A percentile compares a stretch with the other conserved stretches of the same genome.
Evolutionary conservation across 2,888 invertebrate genomes (phyloP).

Genomic region (Microdon myrmicae): DNA sequence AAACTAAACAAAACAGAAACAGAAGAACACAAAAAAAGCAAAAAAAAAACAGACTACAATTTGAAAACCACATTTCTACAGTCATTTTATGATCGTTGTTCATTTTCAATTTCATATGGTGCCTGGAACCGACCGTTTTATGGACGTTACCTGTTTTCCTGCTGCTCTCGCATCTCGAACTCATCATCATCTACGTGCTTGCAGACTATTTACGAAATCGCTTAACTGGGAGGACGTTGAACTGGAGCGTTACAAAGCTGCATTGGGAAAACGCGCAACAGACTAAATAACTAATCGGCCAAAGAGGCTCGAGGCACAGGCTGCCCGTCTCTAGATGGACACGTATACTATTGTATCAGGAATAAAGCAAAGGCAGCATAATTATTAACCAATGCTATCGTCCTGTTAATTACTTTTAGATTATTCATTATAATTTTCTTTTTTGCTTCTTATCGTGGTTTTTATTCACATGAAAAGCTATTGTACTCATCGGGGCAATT

Average conservation of each 20-base stretch:
- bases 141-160: constrained; percentile 14
- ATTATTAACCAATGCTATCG: constrained; percentile 19
- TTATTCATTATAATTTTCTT: too few species aligned
- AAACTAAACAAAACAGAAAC: too few species aligned
- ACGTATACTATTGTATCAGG: too few species aligned
- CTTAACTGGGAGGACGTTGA: constrained; percentile 75
- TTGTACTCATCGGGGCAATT: too few species aligned
- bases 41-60: too few species aligned
- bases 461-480: too few species aligned
- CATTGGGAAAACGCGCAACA: constrained; percentile 55
- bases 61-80: constrained; percentile 3
- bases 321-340: too few species aligned
- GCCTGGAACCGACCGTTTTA: constrained; percentile 23
- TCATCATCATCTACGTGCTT: constrained; percentile 57
- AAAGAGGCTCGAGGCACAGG: too few species aligned
- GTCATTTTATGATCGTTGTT: constrained; percentile 12
- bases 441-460: too few species aligned
- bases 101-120: constrained; percentile 27
- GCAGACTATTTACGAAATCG: constrained; percentile 67
- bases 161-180: constrained; percentile 13
- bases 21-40: too few species aligned
- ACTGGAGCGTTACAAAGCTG: constrained; percentile 68
- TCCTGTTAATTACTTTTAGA: too few species aligned
- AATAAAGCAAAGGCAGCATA: constrained; percentile 21
- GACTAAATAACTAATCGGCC: too few species aligned